Base-by-base conservation (phyloP, 2,888 invertebrate species). In the Leuctra nigra region DNA sequence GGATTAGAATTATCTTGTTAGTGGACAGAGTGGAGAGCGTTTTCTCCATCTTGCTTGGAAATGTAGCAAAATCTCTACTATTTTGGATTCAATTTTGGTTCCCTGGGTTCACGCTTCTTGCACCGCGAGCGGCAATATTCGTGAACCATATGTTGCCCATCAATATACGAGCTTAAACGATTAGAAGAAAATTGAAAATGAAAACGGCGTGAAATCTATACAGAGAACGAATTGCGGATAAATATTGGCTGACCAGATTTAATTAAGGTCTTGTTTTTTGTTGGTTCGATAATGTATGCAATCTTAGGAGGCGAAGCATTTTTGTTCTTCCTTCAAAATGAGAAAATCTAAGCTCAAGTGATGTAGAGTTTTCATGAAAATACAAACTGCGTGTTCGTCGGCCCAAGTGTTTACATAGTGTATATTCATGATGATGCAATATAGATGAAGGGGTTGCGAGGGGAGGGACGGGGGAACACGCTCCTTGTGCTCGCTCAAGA, bases 351-450 rank as follows among this genome's bases (percentile, higher is more conserved):
- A 29, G 33, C 20, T 35, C n/a, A 22, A 35, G 20, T 33, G 33
- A 18, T 20, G 14, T 48, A 25, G 33, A 20, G 23, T 33, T 50
- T 50, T 50, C 22, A 29, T 50, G 50, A 33, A 50, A 50, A 50
- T 50, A 14, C 36, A 18, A 16, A 50, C 35, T 2, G 35, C 50
- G n/a, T 13, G 16, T 50, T 48, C 14, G n/a, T 33, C 16, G 35
- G 7, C 20, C 7, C 35, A 33, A 50, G 50, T 13, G 50, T 50
- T 50, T 50, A 18, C 50, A 50, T 22, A 50, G 50, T 33, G 50
- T 50, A 35, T 33, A 35, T 35, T 50, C 50, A 33, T 33, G 50
- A 50, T 35, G 50, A 18, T 50, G 50, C 50, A 50, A 35, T 35
- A 35, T 9, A 41, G 38, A 14, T n/a, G 38, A 11, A 14, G n/a